phyloP scores from a whole-genome alignment of 1,140 invertebrate species.

The Bombus confusus region DNA sequence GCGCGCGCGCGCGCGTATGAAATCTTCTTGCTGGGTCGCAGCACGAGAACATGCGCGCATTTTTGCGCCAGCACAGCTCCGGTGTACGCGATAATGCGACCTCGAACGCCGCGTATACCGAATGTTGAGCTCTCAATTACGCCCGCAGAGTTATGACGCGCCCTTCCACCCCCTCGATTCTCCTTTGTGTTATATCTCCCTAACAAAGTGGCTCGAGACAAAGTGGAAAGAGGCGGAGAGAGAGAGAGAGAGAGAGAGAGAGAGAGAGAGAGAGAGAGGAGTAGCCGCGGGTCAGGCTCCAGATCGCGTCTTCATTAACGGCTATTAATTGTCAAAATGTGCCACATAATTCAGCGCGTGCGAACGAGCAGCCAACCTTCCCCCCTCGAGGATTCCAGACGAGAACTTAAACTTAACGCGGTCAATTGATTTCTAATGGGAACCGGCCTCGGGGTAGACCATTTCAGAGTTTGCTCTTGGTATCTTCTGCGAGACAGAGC shows the following conservation, averaged over 20 bases:
- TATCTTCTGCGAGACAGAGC: no score
- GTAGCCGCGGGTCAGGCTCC: constrained; percentile 63
- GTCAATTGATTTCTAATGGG: constrained; percentile 52
- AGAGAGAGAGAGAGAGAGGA: constrained; percentile 53
- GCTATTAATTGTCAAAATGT: constrained; percentile 79
- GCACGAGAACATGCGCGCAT: constrained; percentile 42
- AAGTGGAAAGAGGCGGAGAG: no score
- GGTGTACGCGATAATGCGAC: constrained; percentile 39
- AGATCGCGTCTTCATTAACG: constrained; percentile 79
- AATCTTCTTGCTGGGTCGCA: constrained; percentile 1
- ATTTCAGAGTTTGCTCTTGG: neutral
- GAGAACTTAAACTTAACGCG: constrained; percentile 52
- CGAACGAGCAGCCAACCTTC: constrained; percentile 8
- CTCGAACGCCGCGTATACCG: constrained; percentile 54
- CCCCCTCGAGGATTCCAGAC: neutral
- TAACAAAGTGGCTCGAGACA: neutral
- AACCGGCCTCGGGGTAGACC: neutral
- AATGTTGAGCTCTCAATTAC: constrained; percentile 82
- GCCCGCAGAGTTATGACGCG: constrained; percentile 76
- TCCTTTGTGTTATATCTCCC: constrained; percentile 14
- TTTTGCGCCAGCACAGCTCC: constrained; percentile 53
- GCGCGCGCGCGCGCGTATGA: neutral
- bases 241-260: neutral
- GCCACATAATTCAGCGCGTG: constrained; percentile 76
- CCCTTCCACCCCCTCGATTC: constrained; percentile 35